A percentile compares a stretch with the other conserved stretches of the same genome.
These are phyloP conservation scores for Sarcophilus harrisii DNA, from an alignment of 2,797 vertebrate species.

Conservation along the genomic window DNA sequence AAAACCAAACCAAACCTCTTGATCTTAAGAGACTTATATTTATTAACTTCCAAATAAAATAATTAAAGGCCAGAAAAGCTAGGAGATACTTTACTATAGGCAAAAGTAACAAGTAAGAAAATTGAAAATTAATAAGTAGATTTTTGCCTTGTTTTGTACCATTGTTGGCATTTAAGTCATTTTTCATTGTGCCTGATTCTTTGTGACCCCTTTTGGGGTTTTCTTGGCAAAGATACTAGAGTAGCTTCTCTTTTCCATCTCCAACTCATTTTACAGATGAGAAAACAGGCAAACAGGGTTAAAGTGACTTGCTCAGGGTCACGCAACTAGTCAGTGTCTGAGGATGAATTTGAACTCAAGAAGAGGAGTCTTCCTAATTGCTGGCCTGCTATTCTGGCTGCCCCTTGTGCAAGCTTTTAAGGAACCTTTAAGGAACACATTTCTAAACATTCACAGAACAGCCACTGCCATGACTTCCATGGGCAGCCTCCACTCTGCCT, in stretches of 20 bases:
- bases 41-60: background rate
- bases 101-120: background rate
- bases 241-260: background rate
- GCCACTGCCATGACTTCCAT: background rate
- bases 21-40: background rate
- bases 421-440: background rate
- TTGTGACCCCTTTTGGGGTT: background rate
- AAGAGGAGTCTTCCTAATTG: background rate
- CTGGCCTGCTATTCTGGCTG: background rate
- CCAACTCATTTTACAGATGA: background rate
- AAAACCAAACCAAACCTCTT: background rate
- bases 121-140: background rate
- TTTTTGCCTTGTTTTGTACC: background rate
- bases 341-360: background rate
- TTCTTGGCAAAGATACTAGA: background rate
- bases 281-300: background rate
- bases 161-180: background rate
- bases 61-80: background rate
- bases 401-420: background rate
- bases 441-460: background rate
- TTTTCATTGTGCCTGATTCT: background rate
- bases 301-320: background rate
- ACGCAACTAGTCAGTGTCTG: background rate
- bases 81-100: background rate
- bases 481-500: conserved; percentile 13